Percentiles rank a stretch among this genome's conserved stretches.
These are phyloP conservation scores for Porites rus DNA, from an alignment of 92 coral and sea anemone genomes.

Conservation along the genomic window DNA sequence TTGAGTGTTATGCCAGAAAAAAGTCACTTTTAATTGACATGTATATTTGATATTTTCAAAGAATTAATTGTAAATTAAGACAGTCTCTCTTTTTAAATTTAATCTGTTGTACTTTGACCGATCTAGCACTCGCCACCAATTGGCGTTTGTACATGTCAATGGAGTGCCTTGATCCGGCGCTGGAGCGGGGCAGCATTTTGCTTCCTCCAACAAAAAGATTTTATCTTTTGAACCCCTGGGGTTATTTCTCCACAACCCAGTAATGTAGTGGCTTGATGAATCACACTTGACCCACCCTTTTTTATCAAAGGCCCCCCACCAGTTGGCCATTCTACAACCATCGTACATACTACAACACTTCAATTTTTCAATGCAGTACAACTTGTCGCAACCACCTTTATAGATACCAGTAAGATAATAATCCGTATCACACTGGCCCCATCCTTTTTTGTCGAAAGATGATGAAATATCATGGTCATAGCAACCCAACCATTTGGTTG, in stretches of 20 bases:
- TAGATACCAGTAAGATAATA: constrained; percentile 72
- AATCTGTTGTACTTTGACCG: constrained; percentile 28
- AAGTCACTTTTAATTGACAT: too few relatives aligned
- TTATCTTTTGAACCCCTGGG: constrained; percentile 32
- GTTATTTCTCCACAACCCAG: constrained; percentile 58
- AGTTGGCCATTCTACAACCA: constrained; percentile 41
- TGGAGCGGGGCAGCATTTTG: constrained; percentile 67
- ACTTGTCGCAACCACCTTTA: constrained; percentile 64
- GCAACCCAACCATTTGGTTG: constrained; percentile 59
- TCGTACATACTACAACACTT: constrained; percentile 62
- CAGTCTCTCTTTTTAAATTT: too few relatives aligned
- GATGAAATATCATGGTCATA: constrained; percentile 35
- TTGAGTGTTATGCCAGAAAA: too few relatives aligned
- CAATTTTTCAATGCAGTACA: constrained; percentile 65
- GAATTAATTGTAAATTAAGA: too few relatives aligned
- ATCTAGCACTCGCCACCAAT: constrained; percentile 64
- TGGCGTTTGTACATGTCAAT: constrained; percentile 54
- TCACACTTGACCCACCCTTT: constrained; percentile 60
- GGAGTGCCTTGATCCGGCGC: constrained; percentile 46
- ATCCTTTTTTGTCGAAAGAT: constrained; percentile 37
- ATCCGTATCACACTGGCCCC: constrained; percentile 31
- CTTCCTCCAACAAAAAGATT: constrained; percentile 44
- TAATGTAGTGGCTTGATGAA: constrained; percentile 52
- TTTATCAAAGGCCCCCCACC: constrained; percentile 62
- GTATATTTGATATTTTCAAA: too few relatives aligned